Evolutionary conservation across 2,888 invertebrate genomes (phyloP).

Genomic region (Chrysodeixis includens): DNA sequence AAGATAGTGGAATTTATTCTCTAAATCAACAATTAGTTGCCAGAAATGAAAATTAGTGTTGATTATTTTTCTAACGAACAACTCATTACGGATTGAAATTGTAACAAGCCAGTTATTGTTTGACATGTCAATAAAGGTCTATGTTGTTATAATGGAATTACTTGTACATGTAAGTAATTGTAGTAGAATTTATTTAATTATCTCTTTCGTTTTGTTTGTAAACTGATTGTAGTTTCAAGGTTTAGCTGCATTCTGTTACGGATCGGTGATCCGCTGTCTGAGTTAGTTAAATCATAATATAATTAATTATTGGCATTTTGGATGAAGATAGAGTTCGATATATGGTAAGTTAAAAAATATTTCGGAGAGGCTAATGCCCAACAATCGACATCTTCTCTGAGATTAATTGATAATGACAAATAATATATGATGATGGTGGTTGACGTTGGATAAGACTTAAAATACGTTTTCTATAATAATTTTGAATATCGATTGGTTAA

Average conservation of each 20-base stretch:
- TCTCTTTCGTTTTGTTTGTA: conserved; percentile 48
- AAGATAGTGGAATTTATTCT: background rate
- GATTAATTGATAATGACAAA: no score
- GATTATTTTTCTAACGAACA: background rate
- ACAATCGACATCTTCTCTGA: no score
- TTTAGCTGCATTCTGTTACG: conserved; percentile 46
- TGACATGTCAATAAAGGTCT: background rate
- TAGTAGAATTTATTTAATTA: conserved; percentile 31
- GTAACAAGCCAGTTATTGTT: background rate
- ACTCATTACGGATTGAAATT: background rate
- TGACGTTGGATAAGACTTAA: no score
- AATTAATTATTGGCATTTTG: background rate
- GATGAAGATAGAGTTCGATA: no score
- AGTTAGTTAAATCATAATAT: conserved; percentile 22
- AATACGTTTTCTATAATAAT: no score
- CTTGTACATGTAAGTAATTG: conserved; percentile 9
- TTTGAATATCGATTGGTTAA: no score
- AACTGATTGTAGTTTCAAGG: conserved; percentile 55
- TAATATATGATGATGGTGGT: no score
- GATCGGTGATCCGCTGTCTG: conserved; percentile 43
- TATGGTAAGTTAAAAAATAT: no score
- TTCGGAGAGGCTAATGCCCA: no score
- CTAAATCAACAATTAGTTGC: background rate
- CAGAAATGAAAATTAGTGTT: background rate
- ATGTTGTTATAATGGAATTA: conserved; percentile 12